phyloP scores from a whole-genome alignment of 2,797 vertebrate genomes.

The Pseudopleuronectes americanus region DNA sequence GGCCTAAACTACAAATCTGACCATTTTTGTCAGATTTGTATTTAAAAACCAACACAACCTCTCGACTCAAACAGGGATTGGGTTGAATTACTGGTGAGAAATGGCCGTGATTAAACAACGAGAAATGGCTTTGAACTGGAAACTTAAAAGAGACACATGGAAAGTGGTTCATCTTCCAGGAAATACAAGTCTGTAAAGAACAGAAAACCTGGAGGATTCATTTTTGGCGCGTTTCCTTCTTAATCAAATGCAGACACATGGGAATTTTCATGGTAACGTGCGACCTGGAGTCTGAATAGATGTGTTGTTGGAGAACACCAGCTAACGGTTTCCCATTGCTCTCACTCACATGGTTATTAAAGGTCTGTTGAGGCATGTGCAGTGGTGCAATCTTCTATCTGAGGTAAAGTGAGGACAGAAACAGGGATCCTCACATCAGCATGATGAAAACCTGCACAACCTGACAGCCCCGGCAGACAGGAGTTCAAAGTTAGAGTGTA shows the following conservation, averaged over 20 bases:
- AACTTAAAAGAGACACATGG: not conserved
- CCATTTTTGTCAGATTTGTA: not conserved
- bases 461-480: constrained; percentile 31
- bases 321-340: constrained; percentile 17
- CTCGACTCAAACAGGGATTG: not conserved
- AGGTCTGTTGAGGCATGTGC: not conserved
- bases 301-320: not conserved
- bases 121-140: not conserved
- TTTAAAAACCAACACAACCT: not conserved
- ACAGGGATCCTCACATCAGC: not conserved
- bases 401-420: constrained; percentile 24
- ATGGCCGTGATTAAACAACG: not conserved
- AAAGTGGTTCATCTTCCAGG: constrained; percentile 22
- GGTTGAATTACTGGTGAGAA: not conserved
- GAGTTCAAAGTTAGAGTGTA: constrained; percentile 56
- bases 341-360: not conserved
- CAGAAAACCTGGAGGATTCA: constrained; percentile 33
- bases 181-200: constrained; percentile 15
- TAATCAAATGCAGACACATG: constrained; percentile 52
- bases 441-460: constrained; percentile 35
- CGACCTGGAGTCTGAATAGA: constrained; percentile 29
- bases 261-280: constrained; percentile 30
- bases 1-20: not conserved
- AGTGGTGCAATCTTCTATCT: constrained; percentile 1
- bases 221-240: constrained; percentile 31